These are phyloP conservation scores for Clytia hemisphaerica DNA, from an alignment of 30 jellyfish, hydroid and myxozoan genomes.

Conservation along the genomic window DNA sequence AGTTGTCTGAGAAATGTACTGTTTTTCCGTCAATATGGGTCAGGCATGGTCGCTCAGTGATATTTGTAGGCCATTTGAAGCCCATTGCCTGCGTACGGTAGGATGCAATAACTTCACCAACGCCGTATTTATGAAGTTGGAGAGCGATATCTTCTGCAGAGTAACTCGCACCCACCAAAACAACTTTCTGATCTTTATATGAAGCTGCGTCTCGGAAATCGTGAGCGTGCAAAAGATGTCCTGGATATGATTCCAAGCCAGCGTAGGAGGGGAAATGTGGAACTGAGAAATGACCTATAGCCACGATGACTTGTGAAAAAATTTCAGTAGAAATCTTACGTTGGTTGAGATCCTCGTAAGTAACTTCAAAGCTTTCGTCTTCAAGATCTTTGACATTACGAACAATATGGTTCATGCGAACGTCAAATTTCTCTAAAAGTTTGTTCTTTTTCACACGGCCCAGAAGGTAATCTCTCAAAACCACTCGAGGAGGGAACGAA, in stretches of 20 bases:
- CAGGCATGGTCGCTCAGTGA: conserved; percentile 42
- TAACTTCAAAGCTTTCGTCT: conserved; percentile 32
- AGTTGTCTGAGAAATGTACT: conserved; percentile 40
- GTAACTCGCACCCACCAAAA: conserved; percentile 49
- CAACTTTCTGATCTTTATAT: conserved; percentile 24
- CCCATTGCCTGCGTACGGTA: conserved; percentile 60
- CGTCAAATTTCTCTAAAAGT: conserved; percentile 1
- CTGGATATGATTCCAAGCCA: conserved; percentile 58
- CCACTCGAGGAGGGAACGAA: conserved; percentile 60
- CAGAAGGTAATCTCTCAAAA: conserved; percentile 37
- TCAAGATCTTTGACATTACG: conserved; percentile 39
- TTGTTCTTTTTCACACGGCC: conserved; percentile 35
- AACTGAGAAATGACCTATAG: conserved; percentile 63
- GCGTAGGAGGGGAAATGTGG: conserved; percentile 56
- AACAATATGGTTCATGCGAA: conserved; percentile 42
- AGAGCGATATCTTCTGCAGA: conserved; percentile 83
- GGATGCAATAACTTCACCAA: conserved; percentile 20
- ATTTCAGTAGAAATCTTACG: conserved; percentile 8
- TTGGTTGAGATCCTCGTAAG: conserved; percentile 18
- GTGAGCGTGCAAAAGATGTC: conserved; percentile 61
- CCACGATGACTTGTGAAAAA: conserved; percentile 57
- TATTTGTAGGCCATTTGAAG: conserved; percentile 58
- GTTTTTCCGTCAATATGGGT: conserved; percentile 30
- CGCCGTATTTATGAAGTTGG: conserved; percentile 65
- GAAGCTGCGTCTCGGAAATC: conserved; percentile 57